A percentile compares a stretch with the other conserved stretches of the same genome.
These are phyloP conservation scores for Parauchenoglanis punctatus DNA, from an alignment of 2,797 vertebrate species.

Conservation along the genomic window DNA sequence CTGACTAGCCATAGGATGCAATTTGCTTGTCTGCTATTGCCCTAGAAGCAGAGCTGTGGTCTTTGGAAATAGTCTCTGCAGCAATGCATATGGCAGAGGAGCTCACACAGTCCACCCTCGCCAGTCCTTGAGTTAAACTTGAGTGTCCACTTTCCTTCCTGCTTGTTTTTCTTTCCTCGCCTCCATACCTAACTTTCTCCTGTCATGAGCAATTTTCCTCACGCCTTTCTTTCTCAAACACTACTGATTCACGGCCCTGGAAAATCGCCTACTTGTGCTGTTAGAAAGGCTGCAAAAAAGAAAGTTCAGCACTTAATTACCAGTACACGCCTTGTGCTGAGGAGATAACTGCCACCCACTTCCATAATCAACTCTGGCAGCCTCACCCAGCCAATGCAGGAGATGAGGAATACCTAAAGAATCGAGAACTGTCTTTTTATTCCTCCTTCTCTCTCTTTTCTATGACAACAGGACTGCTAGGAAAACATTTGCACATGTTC, in stretches of 20 bases:
- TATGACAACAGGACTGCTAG: not conserved
- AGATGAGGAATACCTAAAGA: not conserved
- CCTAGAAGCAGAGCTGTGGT: not conserved
- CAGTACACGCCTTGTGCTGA: slow-evolving; percentile 64
- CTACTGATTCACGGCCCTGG: slow-evolving; percentile 67
- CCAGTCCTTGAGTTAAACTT: not conserved
- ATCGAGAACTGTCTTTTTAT: not conserved
- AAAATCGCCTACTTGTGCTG: slow-evolving; percentile 61
- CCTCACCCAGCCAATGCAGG: not conserved
- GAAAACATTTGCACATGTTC: not conserved
- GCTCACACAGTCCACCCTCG: not conserved
- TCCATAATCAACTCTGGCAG: slow-evolving; percentile 68
- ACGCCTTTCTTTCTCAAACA: slow-evolving; percentile 66
- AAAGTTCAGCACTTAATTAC: slow-evolving; percentile 72
- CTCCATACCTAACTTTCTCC: slow-evolving; percentile 36
- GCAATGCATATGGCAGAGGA: not conserved
- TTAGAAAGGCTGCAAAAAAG: slow-evolving; percentile 45
- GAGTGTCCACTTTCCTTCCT: slow-evolving; percentile 53
- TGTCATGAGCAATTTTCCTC: slow-evolving; percentile 63
- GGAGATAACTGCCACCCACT: slow-evolving; percentile 70
- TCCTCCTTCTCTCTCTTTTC: not conserved
- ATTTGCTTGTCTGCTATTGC: slow-evolving; percentile 13
- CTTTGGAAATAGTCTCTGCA: not conserved
- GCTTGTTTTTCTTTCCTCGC: not conserved
- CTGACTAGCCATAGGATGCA: slow-evolving; percentile 14